Evolutionary conservation across 1,140 invertebrate species (phyloP).

Genomic region (Zaprionus africanus): DNA sequence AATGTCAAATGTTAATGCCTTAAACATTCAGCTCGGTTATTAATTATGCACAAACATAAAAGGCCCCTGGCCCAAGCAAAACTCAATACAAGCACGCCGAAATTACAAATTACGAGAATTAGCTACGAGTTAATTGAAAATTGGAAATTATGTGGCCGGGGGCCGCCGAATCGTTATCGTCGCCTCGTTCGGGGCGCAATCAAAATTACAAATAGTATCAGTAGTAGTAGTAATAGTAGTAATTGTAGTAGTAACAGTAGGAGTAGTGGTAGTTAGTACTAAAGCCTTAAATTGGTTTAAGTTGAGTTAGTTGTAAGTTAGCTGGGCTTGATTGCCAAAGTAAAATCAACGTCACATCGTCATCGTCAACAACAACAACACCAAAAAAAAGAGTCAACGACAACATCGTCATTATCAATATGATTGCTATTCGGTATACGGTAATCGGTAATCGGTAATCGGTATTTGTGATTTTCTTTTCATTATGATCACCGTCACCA

Average conservation of each 20-base stretch:
- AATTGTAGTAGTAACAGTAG: neutral
- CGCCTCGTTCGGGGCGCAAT: neutral
- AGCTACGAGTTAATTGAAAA: conserved; percentile 29
- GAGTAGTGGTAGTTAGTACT: conserved; percentile 16
- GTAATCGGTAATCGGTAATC: conserved; percentile 5
- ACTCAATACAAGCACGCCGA: conserved; percentile 52
- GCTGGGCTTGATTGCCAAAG: conserved; percentile 35
- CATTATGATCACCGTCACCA: conserved; percentile 35
- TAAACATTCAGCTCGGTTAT: conserved; percentile 26
- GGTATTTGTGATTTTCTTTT: conserved; percentile 34
- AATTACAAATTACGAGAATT: conserved; percentile 28
- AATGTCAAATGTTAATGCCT: conserved; percentile 15
- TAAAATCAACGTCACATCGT: conserved; percentile 40
- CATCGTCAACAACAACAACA: conserved; percentile 63
- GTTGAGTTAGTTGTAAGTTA: conserved; percentile 30
- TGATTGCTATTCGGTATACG: conserved; percentile 6
- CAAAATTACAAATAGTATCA: conserved; percentile 4
- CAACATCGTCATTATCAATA: conserved; percentile 42
- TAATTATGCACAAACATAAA: conserved; percentile 31
- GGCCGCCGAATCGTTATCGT: conserved; percentile 29
- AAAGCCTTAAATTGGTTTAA: conserved; percentile 20
- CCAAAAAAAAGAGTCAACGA: conserved; percentile 22
- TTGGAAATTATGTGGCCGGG: conserved; percentile 35
- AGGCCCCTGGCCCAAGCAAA: conserved; percentile 40
- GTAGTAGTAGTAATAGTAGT: neutral